Conservation (phyloP, 2,797 vertebrate species). For the Paratrypauchen microcephalus region DNA sequence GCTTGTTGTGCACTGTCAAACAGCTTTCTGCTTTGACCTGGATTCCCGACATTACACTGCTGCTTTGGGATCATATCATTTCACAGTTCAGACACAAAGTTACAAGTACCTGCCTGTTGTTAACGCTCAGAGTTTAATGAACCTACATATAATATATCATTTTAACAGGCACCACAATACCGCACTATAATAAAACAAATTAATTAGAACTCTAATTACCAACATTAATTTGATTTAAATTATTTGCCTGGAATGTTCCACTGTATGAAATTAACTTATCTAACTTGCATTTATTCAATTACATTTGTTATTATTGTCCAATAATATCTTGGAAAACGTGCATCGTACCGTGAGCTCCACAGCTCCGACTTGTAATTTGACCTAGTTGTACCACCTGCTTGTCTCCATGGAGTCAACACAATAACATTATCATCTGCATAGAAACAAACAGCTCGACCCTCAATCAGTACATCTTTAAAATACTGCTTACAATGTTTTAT, state of each 20-base stretch:
- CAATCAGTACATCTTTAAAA: not conserved
- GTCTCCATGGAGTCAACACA: not conserved
- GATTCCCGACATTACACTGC: slow-evolving; percentile 65
- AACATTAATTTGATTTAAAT: too few relatives aligned
- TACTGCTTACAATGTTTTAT: not conserved
- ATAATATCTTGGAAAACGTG: not conserved
- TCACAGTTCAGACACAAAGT: not conserved
- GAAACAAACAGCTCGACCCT: not conserved
- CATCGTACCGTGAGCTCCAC: not conserved
- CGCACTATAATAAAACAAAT: not conserved
- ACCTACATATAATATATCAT: not conserved
- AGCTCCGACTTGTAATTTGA: too few relatives aligned
- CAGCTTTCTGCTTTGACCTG: slow-evolving; percentile 66
- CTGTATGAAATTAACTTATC: too few relatives aligned
- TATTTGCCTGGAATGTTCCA: too few relatives aligned
- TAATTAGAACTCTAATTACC: not conserved
- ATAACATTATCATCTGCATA: not conserved
- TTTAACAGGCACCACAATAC: not conserved
- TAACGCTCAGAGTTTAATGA: not conserved
- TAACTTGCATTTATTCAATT: too few relatives aligned
- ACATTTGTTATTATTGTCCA: not conserved
- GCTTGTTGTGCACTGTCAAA: slow-evolving; percentile 35
- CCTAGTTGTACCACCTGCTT: too few relatives aligned
- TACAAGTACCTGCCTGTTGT: not conserved
- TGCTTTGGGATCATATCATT: slow-evolving; percentile 26